Evolutionary conservation across 2,888 invertebrate genomes (phyloP), one percentile per base, ranked within the genome.

Genomic region (Papilio protenor): DNA sequence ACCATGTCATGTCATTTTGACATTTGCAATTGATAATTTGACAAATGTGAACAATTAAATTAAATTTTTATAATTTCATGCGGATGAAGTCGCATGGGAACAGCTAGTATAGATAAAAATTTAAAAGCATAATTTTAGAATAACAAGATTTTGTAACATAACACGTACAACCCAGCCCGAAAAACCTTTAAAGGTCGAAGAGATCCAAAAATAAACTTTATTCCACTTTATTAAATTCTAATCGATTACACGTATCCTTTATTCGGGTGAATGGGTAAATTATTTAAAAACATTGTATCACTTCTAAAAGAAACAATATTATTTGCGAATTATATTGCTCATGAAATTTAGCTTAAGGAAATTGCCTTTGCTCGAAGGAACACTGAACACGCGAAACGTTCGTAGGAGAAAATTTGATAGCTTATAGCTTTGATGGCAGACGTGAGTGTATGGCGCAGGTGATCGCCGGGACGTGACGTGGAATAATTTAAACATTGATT

Each of bases 301-400:
- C 85, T 85, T 84, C 87, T 87, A 88, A 85, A 84, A 84, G 82
- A 88, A 89, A 91, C 90, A 91, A 89, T 87, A 89, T 90, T 88
- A 90, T 88, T 89, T 88, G 88, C 88, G 88, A 87, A 90, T 89
- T 91, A 91, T 90, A 90, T 90, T 86, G 91, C 89, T 92, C 91
- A 91, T 93, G 92, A 93, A 94, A 93, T 90, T 92, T 87, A 89
- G 90, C 91, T 94, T 92, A 92, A 89, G 93, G 91, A 93, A 93
- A 94, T 94, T 94, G 93, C 92, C 89, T 89, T 87, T 88, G 85
- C 84, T 87, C 86, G 83, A 84, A 88, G 88, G 75, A 73, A 73
- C 77, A 64, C 64, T 72, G 76, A 91, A 89, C 89, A 88, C 89
- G 90, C 88, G 87, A 88, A 87, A 85, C 86, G 87, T 89, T 90